phyloP scores from a whole-genome alignment of 2,113 vertebrate genomes.

The Perca flavescens region DNA sequence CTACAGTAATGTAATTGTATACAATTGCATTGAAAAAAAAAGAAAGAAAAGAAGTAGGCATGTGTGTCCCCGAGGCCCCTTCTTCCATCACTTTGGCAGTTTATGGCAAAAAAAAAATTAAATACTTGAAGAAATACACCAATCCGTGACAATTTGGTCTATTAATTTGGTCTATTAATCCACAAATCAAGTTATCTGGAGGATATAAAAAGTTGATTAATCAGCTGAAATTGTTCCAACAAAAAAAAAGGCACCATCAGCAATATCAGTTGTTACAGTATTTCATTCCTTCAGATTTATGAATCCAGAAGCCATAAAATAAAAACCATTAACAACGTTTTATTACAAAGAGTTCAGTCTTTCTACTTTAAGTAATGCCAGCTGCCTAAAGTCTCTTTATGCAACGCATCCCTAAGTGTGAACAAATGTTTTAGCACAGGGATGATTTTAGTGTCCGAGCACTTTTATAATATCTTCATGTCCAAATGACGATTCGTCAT shows the following conservation, averaged over 20 bases:
- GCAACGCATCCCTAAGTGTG: not conserved
- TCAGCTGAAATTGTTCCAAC: constrained; percentile 31
- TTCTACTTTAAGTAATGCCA: not conserved
- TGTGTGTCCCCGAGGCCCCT: not conserved
- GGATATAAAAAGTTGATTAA: constrained; percentile 22
- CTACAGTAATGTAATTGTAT: not conserved
- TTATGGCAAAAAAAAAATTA: not conserved
- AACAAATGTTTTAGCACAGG: not conserved
- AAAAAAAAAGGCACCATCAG: constrained; percentile 11
- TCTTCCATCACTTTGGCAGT: not conserved
- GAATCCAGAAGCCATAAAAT: not conserved
- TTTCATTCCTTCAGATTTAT: constrained; percentile 1
- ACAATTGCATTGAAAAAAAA: not conserved
- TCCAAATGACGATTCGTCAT: not conserved
- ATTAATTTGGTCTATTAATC: not conserved
- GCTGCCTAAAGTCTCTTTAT: constrained; percentile 8
- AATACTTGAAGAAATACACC: not conserved
- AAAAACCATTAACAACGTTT: constrained; percentile 23
- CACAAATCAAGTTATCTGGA: not conserved
- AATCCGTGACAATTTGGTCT: not conserved
- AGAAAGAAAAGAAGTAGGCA: not conserved
- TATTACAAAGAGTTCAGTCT: constrained; percentile 10
- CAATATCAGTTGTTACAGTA: not conserved
- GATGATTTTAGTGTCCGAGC: not conserved
- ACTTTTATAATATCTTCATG: not conserved